Evolutionary conservation across 2,888 invertebrate species (phyloP).

Genomic region (Danaus chrysippus): DNA sequence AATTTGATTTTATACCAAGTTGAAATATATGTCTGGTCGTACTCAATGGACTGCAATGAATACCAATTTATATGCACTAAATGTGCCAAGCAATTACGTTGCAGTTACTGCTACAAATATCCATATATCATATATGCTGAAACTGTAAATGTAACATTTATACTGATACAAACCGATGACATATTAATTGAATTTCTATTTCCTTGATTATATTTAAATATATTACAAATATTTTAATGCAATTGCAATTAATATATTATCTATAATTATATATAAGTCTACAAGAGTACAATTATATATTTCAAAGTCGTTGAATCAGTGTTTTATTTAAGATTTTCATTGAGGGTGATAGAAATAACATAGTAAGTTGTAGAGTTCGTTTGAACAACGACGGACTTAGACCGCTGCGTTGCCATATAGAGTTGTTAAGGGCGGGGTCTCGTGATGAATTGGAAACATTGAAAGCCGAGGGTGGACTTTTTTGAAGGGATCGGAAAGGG

Average conservation of each 20-base stretch:
- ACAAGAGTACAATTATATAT: neutral
- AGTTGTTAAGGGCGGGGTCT: slow-evolving; percentile 81
- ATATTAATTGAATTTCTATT: no score
- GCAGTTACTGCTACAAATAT: slow-evolving; percentile 33
- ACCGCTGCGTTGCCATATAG: slow-evolving; percentile 73
- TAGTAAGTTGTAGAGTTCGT: slow-evolving; percentile 31
- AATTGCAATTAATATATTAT: no score
- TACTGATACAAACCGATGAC: no score
- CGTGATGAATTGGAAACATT: slow-evolving; percentile 78
- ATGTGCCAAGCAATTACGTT: slow-evolving; percentile 76
- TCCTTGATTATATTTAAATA: no score
- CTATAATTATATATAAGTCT: no score
- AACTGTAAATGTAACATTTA: neutral
- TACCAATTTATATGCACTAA: slow-evolving; percentile 71
- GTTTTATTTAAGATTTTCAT: slow-evolving; percentile 47
- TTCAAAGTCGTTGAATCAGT: slow-evolving; percentile 50
- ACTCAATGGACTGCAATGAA: slow-evolving; percentile 67
- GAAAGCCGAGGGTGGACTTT: slow-evolving; percentile 65
- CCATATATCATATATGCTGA: slow-evolving; percentile 7
- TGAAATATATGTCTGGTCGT: slow-evolving; percentile 28
- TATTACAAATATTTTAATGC: no score
- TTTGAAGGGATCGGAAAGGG: slow-evolving; percentile 59
- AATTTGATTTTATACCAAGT: slow-evolving; percentile 34
- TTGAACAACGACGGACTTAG: slow-evolving; percentile 50
- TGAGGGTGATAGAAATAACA: slow-evolving; percentile 40